Base-by-base conservation (phyloP, 2,797 vertebrate genomes). In the Sebastes matsubarae region DNA sequence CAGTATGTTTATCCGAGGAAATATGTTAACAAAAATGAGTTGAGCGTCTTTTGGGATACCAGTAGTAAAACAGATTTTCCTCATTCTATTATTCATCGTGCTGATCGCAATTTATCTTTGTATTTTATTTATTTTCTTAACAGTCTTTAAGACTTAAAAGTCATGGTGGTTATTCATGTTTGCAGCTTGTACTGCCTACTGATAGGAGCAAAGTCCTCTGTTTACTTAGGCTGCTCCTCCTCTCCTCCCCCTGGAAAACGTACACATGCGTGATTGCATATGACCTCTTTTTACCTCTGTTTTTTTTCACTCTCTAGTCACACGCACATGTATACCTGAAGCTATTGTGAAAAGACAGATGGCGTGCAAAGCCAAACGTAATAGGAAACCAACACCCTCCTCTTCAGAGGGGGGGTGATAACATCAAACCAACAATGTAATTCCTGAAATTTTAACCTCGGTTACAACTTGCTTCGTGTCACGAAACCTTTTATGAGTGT, bases 301-400 rank as follows among this genome's bases (percentile, higher is more conserved):
- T 24, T 52, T 57, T 57, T 58, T 58, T 8, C 8, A 9, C 18
- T 4, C 24, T 25, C 46, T 54, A 12, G 3, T 80, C 81, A 57
- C 89, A 80, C 69, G 54, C 79, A 77, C 71, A 79, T 14, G 4
- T 29, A 54, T 38, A 68, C 20, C 27, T 42, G 34, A 27, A 74
- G 34, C 24, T 64, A 52, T 24, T 78, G 68, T 50, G 42, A 77
- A 63, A 20, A 82, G 25, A 66, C 42, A 0, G 5, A 57, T 92
- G 3, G 82, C 85, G 88, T 93, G 93, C 83, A 32, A 92, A 92
- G 89, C 22, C 4, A 22, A 63, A 5, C 42, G 88, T 81, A 87
- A 91, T 61, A 36, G 14, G 80, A 91, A 58, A 91, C 90, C 82
- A 59, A 66, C 79, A 54, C 81, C 87, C 79, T 46, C 68, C 69